Evolutionary conservation across 2,888 invertebrate species (phyloP).

Genomic region (Thymelicus lineola): DNA sequence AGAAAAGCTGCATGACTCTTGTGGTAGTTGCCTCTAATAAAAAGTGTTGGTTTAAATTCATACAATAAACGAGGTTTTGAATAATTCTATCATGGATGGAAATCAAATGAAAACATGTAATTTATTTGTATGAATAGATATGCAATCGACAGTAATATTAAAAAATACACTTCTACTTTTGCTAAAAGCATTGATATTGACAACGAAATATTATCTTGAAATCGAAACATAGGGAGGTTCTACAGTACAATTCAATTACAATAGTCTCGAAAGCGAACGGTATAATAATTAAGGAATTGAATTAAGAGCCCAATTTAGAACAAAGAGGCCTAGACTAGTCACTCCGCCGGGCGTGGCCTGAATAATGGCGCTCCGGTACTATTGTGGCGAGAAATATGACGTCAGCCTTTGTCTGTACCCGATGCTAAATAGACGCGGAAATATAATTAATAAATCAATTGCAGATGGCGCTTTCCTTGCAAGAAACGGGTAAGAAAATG

Average conservation of each 20-base stretch:
- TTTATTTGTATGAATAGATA: too few species aligned
- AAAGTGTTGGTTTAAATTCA: conserved; percentile 22
- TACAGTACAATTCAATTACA: not conserved
- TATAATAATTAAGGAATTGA: conserved; percentile 30
- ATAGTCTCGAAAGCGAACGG: not conserved
- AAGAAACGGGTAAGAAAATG: conserved; percentile 26
- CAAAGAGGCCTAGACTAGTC: conserved; percentile 38
- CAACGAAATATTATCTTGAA: not conserved
- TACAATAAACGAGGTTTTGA: not conserved
- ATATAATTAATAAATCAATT: conserved; percentile 39
- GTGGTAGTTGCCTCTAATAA: conserved; percentile 25
- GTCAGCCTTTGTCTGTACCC: conserved; percentile 32
- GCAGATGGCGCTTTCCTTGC: conserved; percentile 36
- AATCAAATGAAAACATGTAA: too few species aligned
- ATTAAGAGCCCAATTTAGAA: conserved; percentile 35
- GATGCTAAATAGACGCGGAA: conserved; percentile 33
- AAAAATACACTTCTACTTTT: too few species aligned
- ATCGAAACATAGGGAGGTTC: not conserved
- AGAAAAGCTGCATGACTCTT: conserved; percentile 28
- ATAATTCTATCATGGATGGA: too few species aligned
- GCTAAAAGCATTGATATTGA: not conserved
- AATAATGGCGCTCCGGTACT: conserved; percentile 29
- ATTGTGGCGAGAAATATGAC: conserved; percentile 37
- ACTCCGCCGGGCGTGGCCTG: conserved; percentile 29
- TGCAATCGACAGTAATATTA: too few species aligned